Evolutionary conservation across 2,888 invertebrate genomes (phyloP), one percentile per base, ranked within the genome.

Genomic region (Stramonita haemastoma): DNA sequence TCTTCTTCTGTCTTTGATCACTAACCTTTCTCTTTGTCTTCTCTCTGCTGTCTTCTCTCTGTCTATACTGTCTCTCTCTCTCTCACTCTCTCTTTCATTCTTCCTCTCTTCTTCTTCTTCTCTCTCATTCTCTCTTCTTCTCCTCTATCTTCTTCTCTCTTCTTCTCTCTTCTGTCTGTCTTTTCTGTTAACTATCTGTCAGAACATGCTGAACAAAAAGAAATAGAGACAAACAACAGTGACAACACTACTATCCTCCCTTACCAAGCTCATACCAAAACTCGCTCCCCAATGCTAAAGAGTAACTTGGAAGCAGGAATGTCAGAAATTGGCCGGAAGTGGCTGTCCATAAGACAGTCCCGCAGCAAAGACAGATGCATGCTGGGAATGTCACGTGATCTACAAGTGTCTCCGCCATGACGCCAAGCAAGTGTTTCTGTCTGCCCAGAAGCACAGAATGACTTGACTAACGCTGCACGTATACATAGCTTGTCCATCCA

Each of bases 291-390:
- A 46, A 46, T 46, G 2, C 46, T 46, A 46, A 46, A 46, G 46
- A 46, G 46, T 8, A 46, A 46, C 4, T 46, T 46, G n/a, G 46
- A 85, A 57, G 46, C 34, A 46, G 8, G n/a, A 29, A 57, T 29
- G 29, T n/a, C 29, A n/a, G n/a, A 85, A 15, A 57, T 2, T 83
- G 46, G 22, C 86, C 60, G 86, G 86, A 86, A 22, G 86, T 66
- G 2, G n/a, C 32, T 86, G 86, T 60, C 86, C 32, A 60, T 66
- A 1, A 22, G 86, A 22, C 86, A 66, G 60, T 87, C 87, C 87
- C 60, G 73, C 87, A 87, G 87, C 66, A 29, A 73, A 87, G 87
- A 87, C 73, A 87, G 87, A 87, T 87, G 87, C 46, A 73, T 86
- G 87, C 15, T 17, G 73, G 70, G 73, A 36, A 70, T 73, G 87